Evolutionary conservation across 2,113 vertebrate species (phyloP).

Genomic region (Reinhardtius hippoglossoides): DNA sequence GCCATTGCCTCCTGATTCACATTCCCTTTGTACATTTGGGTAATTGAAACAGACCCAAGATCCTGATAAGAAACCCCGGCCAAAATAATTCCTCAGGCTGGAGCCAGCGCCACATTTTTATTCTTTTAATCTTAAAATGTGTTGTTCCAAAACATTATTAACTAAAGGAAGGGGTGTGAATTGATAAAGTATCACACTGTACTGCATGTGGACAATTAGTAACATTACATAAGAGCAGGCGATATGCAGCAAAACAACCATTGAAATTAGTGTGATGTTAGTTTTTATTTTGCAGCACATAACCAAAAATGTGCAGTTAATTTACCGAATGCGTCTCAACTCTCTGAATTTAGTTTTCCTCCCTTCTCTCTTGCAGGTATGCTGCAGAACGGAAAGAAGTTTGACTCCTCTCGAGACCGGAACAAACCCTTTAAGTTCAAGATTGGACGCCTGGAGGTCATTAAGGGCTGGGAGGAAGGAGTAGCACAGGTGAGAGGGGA

Average conservation of each 20-base stretch:
- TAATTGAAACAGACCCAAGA: constrained; percentile 60
- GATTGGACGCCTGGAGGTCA: constrained; percentile 95
- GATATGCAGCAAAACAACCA: background rate
- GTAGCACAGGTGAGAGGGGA: constrained; percentile 88
- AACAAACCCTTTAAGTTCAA: constrained; percentile 99
- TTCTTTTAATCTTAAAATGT: constrained; percentile 41
- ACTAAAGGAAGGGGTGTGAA: constrained; percentile 30
- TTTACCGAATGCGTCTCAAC: background rate
- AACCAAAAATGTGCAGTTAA: no score
- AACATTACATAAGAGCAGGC: background rate
- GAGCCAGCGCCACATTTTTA: constrained; percentile 20
- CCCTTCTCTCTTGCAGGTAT: constrained; percentile 85
- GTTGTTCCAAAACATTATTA: constrained; percentile 24
- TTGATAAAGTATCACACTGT: background rate
- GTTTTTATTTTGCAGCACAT: background rate
- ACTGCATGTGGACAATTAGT: background rate
- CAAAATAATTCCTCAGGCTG: constrained; percentile 37
- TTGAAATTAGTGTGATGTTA: no score
- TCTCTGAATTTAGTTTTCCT: background rate
- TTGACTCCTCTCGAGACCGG: constrained; percentile 98
- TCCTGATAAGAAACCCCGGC: constrained; percentile 49
- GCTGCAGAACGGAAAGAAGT: constrained; percentile 99
- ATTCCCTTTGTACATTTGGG: constrained; percentile 72
- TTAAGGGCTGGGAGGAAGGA: constrained; percentile 99
- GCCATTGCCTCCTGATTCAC: constrained; percentile 74